Evolutionary conservation across 2,113 vertebrate species (phyloP).

Genomic region (Cyanoliseus patagonus): DNA sequence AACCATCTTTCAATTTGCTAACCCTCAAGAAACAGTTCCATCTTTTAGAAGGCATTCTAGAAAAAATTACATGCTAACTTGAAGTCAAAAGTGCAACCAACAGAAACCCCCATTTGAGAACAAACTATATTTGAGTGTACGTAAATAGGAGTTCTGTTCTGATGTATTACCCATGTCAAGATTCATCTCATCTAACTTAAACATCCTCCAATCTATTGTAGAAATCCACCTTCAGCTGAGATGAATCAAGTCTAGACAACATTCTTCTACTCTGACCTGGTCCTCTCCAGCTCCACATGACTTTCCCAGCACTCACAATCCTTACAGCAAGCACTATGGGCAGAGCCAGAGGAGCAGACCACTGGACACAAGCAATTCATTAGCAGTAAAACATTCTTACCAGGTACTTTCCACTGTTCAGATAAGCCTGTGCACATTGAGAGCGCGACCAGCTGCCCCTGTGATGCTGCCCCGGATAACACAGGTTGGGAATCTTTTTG

Average conservation of each 20-base stretch:
- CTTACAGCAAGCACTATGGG: background rate
- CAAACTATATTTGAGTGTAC: background rate
- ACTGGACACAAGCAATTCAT: background rate
- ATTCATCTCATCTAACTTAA: background rate
- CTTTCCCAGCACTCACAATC: background rate
- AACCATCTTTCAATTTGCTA: background rate
- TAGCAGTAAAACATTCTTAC: background rate
- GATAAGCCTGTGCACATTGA: rapidly evolving
- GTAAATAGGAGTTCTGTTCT: background rate
- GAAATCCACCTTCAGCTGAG: background rate
- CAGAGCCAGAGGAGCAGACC: background rate
- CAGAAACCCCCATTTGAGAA: background rate
- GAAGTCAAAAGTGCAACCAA: background rate
- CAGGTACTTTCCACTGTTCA: background rate
- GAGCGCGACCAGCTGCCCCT: background rate
- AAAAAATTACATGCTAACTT: background rate
- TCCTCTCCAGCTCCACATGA: background rate
- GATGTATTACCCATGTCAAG: background rate
- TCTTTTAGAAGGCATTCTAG: background rate
- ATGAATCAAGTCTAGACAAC: background rate
- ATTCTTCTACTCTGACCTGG: background rate
- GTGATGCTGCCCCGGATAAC: background rate
- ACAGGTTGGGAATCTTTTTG: background rate
- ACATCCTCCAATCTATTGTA: background rate
- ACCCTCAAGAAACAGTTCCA: background rate